phyloP scores from a whole-genome alignment of 2,888 invertebrate genomes.

The Drosophila borealis region DNA sequence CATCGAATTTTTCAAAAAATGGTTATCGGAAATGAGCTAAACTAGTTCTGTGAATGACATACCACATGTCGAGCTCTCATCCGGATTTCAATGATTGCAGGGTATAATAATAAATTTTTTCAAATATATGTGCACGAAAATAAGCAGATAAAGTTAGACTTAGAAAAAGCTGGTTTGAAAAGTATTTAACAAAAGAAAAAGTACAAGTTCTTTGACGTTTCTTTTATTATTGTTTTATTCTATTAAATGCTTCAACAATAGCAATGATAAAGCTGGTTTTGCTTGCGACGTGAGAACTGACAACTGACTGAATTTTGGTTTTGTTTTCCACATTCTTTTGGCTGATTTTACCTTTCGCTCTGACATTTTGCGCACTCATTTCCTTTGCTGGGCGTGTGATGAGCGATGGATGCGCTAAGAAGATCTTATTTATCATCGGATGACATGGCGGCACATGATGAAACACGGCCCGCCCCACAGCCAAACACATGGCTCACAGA shows the following conservation, averaged over 20 bases:
- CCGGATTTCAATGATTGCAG: too few relatives aligned
- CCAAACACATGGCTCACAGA: slow-evolving; percentile 13
- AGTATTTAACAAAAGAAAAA: not conserved
- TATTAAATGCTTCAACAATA: slow-evolving; percentile 7
- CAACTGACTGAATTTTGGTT: slow-evolving; percentile 17
- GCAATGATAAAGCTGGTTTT: slow-evolving; percentile 19
- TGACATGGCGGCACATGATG: slow-evolving; percentile 72
- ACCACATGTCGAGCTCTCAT: too few relatives aligned
- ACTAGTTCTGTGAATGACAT: too few relatives aligned
- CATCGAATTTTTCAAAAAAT: too few relatives aligned
- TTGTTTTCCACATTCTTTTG: slow-evolving; percentile 1
- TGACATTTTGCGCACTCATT: slow-evolving; percentile 67
- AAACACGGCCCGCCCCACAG: slow-evolving; percentile 46
- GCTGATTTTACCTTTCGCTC: slow-evolving; percentile 17
- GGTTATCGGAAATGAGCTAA: too few relatives aligned
- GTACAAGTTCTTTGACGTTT: slow-evolving; percentile 2
- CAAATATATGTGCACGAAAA: not conserved
- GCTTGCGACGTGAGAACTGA: slow-evolving; percentile 12
- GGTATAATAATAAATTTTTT: too few relatives aligned
- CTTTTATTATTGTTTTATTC: not conserved
- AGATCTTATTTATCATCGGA: slow-evolving; percentile 73
- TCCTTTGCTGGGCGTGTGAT: slow-evolving; percentile 41
- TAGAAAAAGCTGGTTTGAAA: not conserved
- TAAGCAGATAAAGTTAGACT: not conserved
- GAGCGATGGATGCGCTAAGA: slow-evolving; percentile 59